phyloP scores from a whole-genome alignment of 2,888 invertebrate species.

The Melikaiella ostensackeni region DNA sequence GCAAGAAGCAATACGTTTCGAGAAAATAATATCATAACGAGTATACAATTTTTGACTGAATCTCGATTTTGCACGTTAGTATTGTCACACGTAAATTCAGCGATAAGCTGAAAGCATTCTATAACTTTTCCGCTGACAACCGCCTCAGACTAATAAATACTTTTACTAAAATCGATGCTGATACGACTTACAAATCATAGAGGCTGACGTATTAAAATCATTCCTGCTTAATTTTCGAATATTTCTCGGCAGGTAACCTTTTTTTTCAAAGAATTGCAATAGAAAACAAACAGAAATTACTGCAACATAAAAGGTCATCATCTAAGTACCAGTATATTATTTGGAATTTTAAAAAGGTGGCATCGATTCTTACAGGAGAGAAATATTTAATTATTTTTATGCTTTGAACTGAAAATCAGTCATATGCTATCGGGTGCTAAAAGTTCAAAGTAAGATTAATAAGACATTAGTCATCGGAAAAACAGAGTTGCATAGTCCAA shows the following conservation, averaged over 20 bases:
- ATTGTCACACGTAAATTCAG: not conserved
- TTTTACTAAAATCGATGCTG: too few relatives aligned
- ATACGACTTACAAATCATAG: too few relatives aligned
- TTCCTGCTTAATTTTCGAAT: too few relatives aligned
- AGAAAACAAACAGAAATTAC: not conserved
- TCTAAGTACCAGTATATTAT: not conserved
- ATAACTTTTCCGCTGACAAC: not conserved
- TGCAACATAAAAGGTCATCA: not conserved
- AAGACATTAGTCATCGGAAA: conserved; percentile 52
- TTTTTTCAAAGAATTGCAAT: not conserved
- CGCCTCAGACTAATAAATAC: not conserved
- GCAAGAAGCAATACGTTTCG: not conserved
- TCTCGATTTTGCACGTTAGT: not conserved
- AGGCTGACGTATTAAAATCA: too few relatives aligned
- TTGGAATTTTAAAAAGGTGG: not conserved
- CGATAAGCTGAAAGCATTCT: not conserved
- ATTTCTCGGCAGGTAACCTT: too few relatives aligned
- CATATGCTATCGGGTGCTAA: conserved; percentile 31
- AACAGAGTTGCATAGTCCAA: conserved; percentile 55
- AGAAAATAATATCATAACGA: not conserved
- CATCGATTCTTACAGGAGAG: not conserved
- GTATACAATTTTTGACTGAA: not conserved
- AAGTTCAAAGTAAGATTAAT: conserved; percentile 49
- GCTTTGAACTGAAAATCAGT: conserved; percentile 26
- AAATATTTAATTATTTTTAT: conserved; percentile 28